Percentiles rank a stretch among this genome's conserved stretches.
phyloP scores from a whole-genome alignment of 2,113 vertebrate genomes.

The Apaloderma vittatum region DNA sequence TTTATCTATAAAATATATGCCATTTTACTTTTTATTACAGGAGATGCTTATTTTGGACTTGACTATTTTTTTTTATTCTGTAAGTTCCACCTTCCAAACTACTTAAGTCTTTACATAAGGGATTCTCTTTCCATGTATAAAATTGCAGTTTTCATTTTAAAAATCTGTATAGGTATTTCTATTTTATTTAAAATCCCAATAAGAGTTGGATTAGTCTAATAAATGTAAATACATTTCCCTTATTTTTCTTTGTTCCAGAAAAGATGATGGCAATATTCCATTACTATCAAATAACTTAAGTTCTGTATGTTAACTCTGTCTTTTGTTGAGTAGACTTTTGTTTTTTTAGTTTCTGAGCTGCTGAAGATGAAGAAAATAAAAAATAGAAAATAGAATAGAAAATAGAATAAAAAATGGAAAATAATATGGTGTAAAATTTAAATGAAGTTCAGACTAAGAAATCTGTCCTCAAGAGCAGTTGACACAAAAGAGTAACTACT shows the following conservation, averaged over 20 bases:
- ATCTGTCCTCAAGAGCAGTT: neutral
- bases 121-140: neutral
- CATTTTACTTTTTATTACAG: slow-evolving; percentile 32
- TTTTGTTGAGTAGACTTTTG: neutral
- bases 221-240: neutral
- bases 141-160: neutral
- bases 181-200: neutral
- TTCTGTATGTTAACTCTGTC: neutral
- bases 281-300: neutral
- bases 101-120: neutral
- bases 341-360: neutral
- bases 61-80: neutral
- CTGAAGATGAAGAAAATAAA: neutral
- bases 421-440: neutral
- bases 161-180: neutral
- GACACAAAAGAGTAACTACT: neutral
- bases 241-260: neutral
- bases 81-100: neutral
- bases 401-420: too few relatives aligned
- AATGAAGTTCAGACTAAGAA: neutral
- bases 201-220: neutral
- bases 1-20: neutral
- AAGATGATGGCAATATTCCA: neutral
- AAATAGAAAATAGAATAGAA: too few relatives aligned
- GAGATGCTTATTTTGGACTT: neutral